Evolutionary conservation across 2,797 vertebrate genomes (phyloP), one percentile per base, ranked within the genome.

Genomic region (Sebastes melanostomus): DNA sequence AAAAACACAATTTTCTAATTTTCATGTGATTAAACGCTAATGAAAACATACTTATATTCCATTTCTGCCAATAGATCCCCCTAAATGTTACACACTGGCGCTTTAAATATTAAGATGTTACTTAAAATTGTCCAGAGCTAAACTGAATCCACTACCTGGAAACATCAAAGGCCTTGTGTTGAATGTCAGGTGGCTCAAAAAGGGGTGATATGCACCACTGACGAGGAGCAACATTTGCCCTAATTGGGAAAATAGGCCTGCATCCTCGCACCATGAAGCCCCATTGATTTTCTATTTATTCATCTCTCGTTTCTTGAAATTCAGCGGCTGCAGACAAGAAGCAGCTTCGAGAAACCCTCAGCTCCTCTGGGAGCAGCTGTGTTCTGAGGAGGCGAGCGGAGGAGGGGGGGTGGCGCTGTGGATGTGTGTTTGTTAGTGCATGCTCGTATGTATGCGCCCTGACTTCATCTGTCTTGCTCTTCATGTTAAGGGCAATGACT

Each of bases 271-370:
- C 84, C 85, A 59, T 56, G 71, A 68, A 72, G 78, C 78, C 69
- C 27, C 50, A 89, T 90, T 85, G 90, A 88, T 93, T 91, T 90
- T 86, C 86, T 80, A 75, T 91, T 88, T 85, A 88, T 92, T 88
- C 72, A 66, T 72, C 61, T 84, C 55, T 77, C 67, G 76, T 81
- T 77, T 92, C 58, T 63, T 90, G 82, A 77, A 81, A 81, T 69
- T 73, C 82, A 68, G 20, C 8, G 10, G 76, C 78, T 72, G 84
- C 85, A 62, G 65, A 80, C 68, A 11, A 60, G 72, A 68, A 70
- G 80, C 70, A 20, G 81, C 79, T 80, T 70, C 81, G 67, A 72
- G 75, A 80, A 77, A 80, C 83, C 74, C 38, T 72, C 30, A 3
- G 56, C 54, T 84, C 79, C 88, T 85, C 65, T 27, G 92, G 88